phyloP scores from a whole-genome alignment of 2,888 invertebrate genomes.

The Phrixothrix hirtus region DNA sequence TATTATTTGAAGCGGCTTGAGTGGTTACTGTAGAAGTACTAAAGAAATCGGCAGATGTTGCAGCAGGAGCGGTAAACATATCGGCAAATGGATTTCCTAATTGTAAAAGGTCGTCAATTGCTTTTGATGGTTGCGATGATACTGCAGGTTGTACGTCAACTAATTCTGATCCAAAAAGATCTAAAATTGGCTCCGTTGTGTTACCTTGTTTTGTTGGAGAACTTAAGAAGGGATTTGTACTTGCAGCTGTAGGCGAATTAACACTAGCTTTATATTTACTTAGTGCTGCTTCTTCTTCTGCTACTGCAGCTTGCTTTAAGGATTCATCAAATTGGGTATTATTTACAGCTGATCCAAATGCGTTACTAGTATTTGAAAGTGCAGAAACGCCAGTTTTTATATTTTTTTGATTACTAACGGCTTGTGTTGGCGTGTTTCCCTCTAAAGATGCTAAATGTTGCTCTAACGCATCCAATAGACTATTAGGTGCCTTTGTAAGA shows the following conservation, averaged over 20 bases:
- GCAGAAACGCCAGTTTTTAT: constrained; percentile 88
- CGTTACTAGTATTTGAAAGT: constrained; percentile 84
- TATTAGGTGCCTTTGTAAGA: constrained; percentile 96
- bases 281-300: constrained; percentile 95
- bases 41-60: constrained; percentile 31
- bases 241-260: constrained; percentile 72
- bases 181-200: constrained; percentile 72
- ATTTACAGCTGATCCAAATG: constrained; percentile 83
- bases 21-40: constrained; percentile 16
- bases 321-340: constrained; percentile 82
- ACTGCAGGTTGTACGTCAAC: constrained; percentile 50
- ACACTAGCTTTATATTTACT: constrained; percentile 92
- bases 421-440: constrained; percentile 88
- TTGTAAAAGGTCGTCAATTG: constrained; percentile 86
- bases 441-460: constrained; percentile 94
- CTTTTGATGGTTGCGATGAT: constrained; percentile 58
- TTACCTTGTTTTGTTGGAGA: constrained; percentile 63
- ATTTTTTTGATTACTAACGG: constrained; percentile 85
- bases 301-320: constrained; percentile 83
- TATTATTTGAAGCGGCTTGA: constrained; percentile 8
- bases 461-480: constrained; percentile 95
- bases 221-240: constrained; percentile 85
- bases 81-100: constrained; percentile 92
- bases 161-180: constrained; percentile 74
- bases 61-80: constrained; percentile 55